Base-by-base conservation (phyloP, 1,140 invertebrate genomes). In the Mercenaria mercenaria region DNA sequence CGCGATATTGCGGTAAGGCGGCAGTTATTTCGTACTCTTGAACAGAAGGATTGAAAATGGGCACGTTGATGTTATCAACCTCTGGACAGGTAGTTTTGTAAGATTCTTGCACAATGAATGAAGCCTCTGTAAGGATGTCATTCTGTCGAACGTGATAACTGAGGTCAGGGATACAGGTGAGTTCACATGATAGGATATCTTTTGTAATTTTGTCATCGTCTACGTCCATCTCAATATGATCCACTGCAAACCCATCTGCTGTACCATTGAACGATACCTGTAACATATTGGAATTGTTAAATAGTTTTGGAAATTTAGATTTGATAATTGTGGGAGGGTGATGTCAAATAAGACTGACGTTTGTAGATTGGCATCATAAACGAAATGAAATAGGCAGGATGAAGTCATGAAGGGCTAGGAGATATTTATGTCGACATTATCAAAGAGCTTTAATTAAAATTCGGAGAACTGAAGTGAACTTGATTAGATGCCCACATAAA, bases 41-140 rank as follows among this genome's bases (percentile, higher is more conserved):
- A 0, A 91, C 77, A 39, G 64, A 50, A 0, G 61, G 77, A 61
- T 91, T 88, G 74, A 92, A 92, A 32, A 92, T 69, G 8, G 91
- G 81, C 20, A 92, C 37, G 61, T 92, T 90, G 11, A 92, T 88
- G 50, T 91, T 92, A 61, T 92, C 91, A 1, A 91, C 90, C 80
- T 92, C 91, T 18, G 91, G 87, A 43, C 91, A 92, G 0, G 39
- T 72, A 0, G 91, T 91, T 64, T 80, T 77, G 52, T 88, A 91
- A 0, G 83, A 88, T 37, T 88, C 80, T 43, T 91, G 90, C 0
- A 91, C 90, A 20, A 84, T 72, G 72, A 74, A 89, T 1, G 88
- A 89, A 43, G 81, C 50, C 23, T 61, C 69, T 43, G 81, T 84
- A 13, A 43, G 0, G 11, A 59, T 56, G 23, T 83, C 47, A 47